Evolutionary conservation across 2,797 vertebrate genomes (phyloP).

Genomic region (Alfaro cultratus): DNA sequence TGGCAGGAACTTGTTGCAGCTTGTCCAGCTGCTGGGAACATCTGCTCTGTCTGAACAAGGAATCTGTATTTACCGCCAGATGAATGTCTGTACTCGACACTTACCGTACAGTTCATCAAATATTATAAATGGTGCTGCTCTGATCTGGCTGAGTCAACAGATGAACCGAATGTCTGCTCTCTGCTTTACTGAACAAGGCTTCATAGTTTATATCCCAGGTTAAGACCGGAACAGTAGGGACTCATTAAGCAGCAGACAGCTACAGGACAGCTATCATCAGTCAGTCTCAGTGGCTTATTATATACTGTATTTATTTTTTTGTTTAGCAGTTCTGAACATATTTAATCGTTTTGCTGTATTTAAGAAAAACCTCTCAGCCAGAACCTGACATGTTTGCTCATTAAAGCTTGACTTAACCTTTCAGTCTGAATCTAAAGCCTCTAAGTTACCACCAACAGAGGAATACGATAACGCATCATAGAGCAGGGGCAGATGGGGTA

Average conservation of each 20-base stretch:
- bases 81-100: neutral
- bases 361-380: neutral
- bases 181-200: neutral
- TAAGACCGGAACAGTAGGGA: neutral
- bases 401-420: slow-evolving; percentile 30
- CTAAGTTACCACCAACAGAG: slow-evolving; percentile 59
- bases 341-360: slow-evolving; percentile 13
- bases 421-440: slow-evolving; percentile 27
- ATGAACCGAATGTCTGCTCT: neutral
- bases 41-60: neutral
- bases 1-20: neutral
- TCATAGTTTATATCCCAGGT: neutral
- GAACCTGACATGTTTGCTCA: slow-evolving; percentile 24
- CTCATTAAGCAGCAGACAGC: neutral
- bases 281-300: neutral
- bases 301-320: neutral
- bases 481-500: slow-evolving; percentile 31
- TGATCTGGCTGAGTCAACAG: neutral
- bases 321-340: neutral
- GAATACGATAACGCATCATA: slow-evolving; percentile 19
- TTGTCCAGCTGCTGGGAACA: slow-evolving; percentile 14
- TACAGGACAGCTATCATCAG: neutral
- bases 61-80: neutral
- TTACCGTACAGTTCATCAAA: neutral
- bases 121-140: neutral